These are phyloP conservation scores for Eubasilissa regina DNA, from an alignment of 1,140 invertebrate species.

Conservation along the genomic window DNA sequence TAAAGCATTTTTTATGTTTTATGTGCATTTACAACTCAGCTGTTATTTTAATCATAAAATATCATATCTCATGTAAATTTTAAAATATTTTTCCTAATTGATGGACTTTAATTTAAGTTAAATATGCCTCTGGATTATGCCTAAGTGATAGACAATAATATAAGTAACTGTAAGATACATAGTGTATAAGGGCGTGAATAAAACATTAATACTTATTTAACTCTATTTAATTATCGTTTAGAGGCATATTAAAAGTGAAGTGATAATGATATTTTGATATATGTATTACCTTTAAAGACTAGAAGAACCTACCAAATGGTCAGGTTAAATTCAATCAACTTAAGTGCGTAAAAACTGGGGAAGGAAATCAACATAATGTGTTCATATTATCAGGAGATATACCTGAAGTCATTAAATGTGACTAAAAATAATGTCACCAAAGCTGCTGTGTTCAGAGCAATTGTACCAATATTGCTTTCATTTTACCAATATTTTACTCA, in stretches of 20 bases:
- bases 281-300: too few relatives aligned
- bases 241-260: too few relatives aligned
- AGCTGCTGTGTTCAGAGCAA: constrained; percentile 43
- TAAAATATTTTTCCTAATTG: constrained; percentile 27
- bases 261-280: too few relatives aligned
- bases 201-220: too few relatives aligned
- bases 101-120: constrained; percentile 32
- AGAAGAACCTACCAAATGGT: too few relatives aligned
- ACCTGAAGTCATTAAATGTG: constrained; percentile 23
- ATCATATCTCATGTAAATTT: constrained; percentile 37
- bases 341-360: neutral
- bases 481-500: constrained; percentile 35
- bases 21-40: constrained; percentile 43
- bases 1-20: constrained; percentile 28
- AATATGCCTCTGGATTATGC: constrained; percentile 1
- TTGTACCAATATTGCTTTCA: constrained; percentile 36
- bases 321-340: too few relatives aligned
- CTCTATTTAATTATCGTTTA: too few relatives aligned
- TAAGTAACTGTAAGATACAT: neutral
- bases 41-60: constrained; percentile 25
- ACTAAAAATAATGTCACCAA: constrained; percentile 37
- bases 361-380: constrained; percentile 30
- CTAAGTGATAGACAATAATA: constrained; percentile 15
- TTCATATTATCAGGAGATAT: constrained; percentile 18
- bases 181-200: neutral